Conservation (phyloP, 2,888 invertebrate genomes). For the Rugalucina vietnamica region DNA sequence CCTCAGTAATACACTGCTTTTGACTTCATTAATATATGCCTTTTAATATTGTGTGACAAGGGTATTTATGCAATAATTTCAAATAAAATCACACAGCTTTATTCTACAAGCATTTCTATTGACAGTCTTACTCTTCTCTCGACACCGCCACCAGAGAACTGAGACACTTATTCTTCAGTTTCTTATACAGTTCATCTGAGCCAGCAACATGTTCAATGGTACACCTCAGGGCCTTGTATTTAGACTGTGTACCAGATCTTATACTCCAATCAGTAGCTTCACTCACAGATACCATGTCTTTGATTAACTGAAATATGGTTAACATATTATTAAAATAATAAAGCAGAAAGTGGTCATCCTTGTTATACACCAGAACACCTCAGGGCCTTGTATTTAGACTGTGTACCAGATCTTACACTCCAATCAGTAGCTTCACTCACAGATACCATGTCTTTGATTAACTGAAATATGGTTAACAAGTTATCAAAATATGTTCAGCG, state of each 20-base stretch:
- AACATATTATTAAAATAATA: background rate
- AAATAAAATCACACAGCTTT: too few relatives aligned
- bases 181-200: background rate
- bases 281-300: slow-evolving; percentile 80
- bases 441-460: slow-evolving; percentile 80
- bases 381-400: slow-evolving; percentile 80
- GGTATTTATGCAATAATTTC: too few relatives aligned
- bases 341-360: background rate
- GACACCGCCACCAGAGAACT: background rate
- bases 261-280: slow-evolving; percentile 81
- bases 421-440: slow-evolving; percentile 81
- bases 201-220: slow-evolving; percentile 63
- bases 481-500: too few relatives aligned
- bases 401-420: slow-evolving; percentile 67
- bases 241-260: slow-evolving; percentile 71
- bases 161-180: background rate
- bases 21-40: too few relatives aligned
- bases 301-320: slow-evolving; percentile 72
- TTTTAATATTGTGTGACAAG: too few relatives aligned
- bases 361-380: slow-evolving; percentile 59
- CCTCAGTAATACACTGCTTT: too few relatives aligned
- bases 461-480: too few relatives aligned
- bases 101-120: too few relatives aligned
- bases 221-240: slow-evolving; percentile 80
- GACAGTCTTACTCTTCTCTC: background rate